phyloP scores from a whole-genome alignment of 2,888 invertebrate genomes.

The Clivina fossor region DNA sequence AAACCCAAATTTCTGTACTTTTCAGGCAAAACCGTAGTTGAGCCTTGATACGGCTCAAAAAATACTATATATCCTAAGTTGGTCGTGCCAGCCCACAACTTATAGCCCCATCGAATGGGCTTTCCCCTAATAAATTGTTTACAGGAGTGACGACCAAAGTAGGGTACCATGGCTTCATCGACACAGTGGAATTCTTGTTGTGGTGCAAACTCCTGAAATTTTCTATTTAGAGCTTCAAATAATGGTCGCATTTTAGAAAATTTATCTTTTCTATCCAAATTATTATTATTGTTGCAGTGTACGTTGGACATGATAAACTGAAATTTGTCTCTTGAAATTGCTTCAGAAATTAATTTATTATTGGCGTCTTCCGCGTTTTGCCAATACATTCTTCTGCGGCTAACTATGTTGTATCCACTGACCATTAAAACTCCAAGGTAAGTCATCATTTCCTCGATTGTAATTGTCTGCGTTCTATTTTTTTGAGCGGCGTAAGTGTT shows the following conservation, averaged over 20 bases:
- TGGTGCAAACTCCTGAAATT: slow-evolving; percentile 38
- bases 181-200: slow-evolving; percentile 41
- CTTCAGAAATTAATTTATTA: too few relatives aligned
- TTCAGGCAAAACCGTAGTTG: slow-evolving; percentile 8
- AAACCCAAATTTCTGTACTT: slow-evolving; percentile 27
- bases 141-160: slow-evolving; percentile 43
- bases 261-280: too few relatives aligned
- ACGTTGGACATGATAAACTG: too few relatives aligned
- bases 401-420: too few relatives aligned
- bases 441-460: too few relatives aligned
- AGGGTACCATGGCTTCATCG: slow-evolving; percentile 46
- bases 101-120: slow-evolving; percentile 38
- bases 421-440: too few relatives aligned
- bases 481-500: too few relatives aligned
- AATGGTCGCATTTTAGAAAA: slow-evolving; percentile 40
- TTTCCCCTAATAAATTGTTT: slow-evolving; percentile 41
- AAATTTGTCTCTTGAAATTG: too few relatives aligned
- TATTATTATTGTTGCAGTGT: too few relatives aligned
- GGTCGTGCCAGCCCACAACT: slow-evolving; percentile 37
- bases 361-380: too few relatives aligned
- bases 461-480: too few relatives aligned
- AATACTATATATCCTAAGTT: slow-evolving; percentile 23
- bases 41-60: slow-evolving; percentile 31
- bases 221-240: slow-evolving; percentile 36
- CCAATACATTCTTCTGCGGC: too few relatives aligned